Percentiles rank a stretch among this genome's conserved stretches.
These are phyloP conservation scores for Chymomyza amoena DNA, from an alignment of 2,888 invertebrate genomes.

Conservation along the genomic window DNA sequence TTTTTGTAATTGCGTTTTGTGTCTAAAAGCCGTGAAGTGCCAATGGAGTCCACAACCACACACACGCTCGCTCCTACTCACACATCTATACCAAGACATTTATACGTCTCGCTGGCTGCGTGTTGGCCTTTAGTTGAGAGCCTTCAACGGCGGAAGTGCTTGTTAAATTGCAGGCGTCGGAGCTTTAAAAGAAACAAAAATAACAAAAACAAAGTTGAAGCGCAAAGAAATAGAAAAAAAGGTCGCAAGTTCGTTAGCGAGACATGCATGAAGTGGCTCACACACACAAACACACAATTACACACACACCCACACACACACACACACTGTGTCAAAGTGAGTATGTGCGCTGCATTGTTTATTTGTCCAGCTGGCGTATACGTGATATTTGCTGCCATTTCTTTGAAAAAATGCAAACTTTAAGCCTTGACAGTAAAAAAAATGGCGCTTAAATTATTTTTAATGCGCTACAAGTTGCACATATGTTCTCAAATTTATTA, in stretches of 20 bases:
- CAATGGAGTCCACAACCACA: not conserved
- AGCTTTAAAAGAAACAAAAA: not conserved
- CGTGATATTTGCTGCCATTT: conserved; percentile 25
- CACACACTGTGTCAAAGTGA: conserved; percentile 2
- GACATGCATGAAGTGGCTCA: conserved; percentile 19
- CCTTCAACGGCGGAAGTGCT: conserved; percentile 31
- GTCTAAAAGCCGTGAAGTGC: not conserved
- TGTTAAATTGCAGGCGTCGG: conserved; percentile 33
- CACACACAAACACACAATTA: conserved; percentile 3
- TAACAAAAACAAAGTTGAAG: too few relatives aligned
- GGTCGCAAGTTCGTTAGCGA: conserved; percentile 28
- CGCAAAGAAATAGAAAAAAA: conserved; percentile 24
- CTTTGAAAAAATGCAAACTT: not conserved
- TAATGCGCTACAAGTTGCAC: conserved; percentile 43
- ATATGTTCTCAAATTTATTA: conserved; percentile 4
- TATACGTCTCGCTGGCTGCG: conserved; percentile 11
- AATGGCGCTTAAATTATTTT: conserved; percentile 29
- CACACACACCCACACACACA: conserved; percentile 5
- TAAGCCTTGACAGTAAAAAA: conserved; percentile 25
- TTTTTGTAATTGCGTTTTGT: not conserved
- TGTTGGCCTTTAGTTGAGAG: conserved; percentile 15
- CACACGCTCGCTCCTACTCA: not conserved
- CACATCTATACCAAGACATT: not conserved
- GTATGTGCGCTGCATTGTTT: not conserved
- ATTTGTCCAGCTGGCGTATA: conserved; percentile 39